phyloP scores from a whole-genome alignment of 1,140 invertebrate genomes.

The Elymnias hypermnestra region DNA sequence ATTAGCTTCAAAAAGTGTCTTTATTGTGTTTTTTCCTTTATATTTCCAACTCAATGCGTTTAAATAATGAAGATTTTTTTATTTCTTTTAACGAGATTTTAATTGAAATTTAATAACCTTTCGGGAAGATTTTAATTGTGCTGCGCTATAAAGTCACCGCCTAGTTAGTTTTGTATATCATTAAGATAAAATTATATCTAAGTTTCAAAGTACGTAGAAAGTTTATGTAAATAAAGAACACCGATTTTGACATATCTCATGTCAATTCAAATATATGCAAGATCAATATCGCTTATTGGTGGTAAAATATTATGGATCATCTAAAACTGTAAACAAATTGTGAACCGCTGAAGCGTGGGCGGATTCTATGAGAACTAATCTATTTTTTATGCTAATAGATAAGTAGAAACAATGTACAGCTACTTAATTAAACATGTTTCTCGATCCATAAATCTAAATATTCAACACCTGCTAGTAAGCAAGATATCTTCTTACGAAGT shows the following conservation, averaged over 20 bases:
- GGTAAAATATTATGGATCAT: slow-evolving; percentile 8
- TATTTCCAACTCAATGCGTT: no score
- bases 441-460: slow-evolving; percentile 63
- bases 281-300: slow-evolving; percentile 1
- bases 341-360: slow-evolving; percentile 18
- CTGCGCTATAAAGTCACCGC: no score
- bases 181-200: no score
- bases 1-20: no score
- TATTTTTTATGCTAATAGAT: slow-evolving; percentile 42
- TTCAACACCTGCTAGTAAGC: slow-evolving; percentile 38
- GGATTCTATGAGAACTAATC: slow-evolving; percentile 34
- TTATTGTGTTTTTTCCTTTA: no score
- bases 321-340: slow-evolving; percentile 23
- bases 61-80: no score
- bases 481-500: slow-evolving; percentile 34
- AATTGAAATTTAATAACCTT: no score
- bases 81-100: no score
- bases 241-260: neutral
- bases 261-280: neutral
- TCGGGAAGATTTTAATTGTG: no score
- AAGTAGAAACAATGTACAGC: slow-evolving; percentile 45
- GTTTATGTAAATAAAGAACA: no score
- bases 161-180: no score
- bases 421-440: slow-evolving; percentile 63
- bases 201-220: no score